phyloP scores from a whole-genome alignment of 2,113 vertebrate genomes.

The Megatriorchis doriae region DNA sequence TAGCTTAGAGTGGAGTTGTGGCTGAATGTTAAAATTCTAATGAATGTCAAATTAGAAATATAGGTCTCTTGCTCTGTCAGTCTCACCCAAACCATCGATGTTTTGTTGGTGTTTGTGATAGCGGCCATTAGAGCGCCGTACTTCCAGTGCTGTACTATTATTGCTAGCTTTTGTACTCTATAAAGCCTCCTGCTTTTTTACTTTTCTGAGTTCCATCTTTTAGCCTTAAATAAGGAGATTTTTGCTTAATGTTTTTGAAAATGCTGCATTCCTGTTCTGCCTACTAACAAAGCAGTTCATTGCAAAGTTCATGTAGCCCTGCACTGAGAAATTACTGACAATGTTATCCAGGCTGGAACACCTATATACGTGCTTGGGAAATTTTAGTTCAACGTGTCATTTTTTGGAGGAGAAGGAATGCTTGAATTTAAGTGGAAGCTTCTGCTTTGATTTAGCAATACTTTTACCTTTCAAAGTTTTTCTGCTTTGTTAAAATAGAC shows the following conservation, averaged over 20 bases:
- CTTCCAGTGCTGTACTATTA: not conserved
- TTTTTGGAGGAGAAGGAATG: not conserved
- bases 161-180: not conserved
- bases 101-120: not conserved
- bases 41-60: constrained; percentile 49
- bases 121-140: not conserved
- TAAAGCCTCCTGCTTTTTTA: constrained; percentile 34
- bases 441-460: not conserved
- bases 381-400: not conserved
- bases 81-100: not conserved
- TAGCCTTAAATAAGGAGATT: constrained; percentile 69
- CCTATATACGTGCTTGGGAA: not conserved
- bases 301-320: not conserved
- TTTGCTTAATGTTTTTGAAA: constrained; percentile 29
- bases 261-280: constrained; percentile 39
- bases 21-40: constrained; percentile 48
- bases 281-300: constrained; percentile 2
- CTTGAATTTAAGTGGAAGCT: constrained; percentile 1
- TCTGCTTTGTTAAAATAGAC: not conserved
- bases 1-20: constrained; percentile 36
- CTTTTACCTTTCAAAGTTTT: not conserved
- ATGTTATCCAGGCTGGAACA: not conserved
- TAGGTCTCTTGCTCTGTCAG: not conserved
- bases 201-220: constrained; percentile 53
- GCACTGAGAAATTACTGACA: not conserved